phyloP scores from a whole-genome alignment of 2,888 invertebrate genomes.

The Acanthosepion lycidas region DNA sequence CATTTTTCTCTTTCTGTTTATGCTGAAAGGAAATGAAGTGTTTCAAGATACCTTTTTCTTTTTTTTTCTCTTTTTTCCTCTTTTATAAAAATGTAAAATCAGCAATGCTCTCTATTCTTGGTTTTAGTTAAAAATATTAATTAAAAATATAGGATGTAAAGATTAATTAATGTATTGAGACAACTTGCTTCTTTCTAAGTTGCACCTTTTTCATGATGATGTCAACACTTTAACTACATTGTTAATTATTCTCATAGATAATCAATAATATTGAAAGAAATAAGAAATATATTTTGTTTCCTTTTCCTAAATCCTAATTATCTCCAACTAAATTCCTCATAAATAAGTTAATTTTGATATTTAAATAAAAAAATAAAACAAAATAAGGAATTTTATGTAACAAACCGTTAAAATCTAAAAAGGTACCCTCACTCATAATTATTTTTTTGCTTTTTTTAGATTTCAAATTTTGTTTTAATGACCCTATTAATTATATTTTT shows the following conservation, averaged over 20 bases:
- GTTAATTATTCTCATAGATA: background rate
- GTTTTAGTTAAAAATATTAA: background rate
- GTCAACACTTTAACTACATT: background rate
- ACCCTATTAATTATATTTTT: background rate
- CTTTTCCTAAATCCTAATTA: background rate
- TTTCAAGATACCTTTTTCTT: background rate
- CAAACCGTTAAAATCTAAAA: background rate
- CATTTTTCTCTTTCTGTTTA: background rate
- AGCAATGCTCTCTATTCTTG: background rate
- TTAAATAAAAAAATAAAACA: background rate
- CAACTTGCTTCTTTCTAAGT: background rate
- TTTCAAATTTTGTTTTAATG: background rate
- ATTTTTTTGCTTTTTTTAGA: background rate
- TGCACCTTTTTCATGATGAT: background rate
- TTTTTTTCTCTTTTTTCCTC: background rate
- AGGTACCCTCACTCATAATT: background rate
- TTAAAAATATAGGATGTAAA: too few species aligned
- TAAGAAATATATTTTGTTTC: background rate
- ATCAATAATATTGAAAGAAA: background rate
- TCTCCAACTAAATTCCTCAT: background rate
- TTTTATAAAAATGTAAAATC: background rate
- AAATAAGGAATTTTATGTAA: background rate
- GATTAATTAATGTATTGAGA: background rate
- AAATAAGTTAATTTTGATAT: background rate
- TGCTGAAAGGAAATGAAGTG: background rate